These are phyloP conservation scores for Drosophila orosa DNA, from an alignment of 1,140 invertebrate species.

Conservation along the genomic window DNA sequence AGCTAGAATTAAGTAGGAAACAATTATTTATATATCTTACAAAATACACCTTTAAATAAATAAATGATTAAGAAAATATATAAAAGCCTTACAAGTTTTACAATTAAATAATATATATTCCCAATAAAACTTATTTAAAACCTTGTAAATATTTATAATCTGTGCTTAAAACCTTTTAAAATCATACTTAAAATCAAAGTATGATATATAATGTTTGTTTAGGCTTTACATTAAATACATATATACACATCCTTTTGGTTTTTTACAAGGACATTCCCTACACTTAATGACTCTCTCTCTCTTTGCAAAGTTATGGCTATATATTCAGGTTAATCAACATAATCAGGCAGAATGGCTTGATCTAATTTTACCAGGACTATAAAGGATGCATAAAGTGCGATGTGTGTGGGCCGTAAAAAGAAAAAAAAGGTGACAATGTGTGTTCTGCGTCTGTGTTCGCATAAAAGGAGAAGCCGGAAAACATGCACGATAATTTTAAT, in stretches of 20 bases:
- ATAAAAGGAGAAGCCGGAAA: slow-evolving; percentile 21
- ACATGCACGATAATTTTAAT: slow-evolving; percentile 73
- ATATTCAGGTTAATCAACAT: slow-evolving; percentile 32
- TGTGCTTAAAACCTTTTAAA: background rate
- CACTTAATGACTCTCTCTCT: background rate
- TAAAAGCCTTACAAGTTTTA: no score
- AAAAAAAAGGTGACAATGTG: slow-evolving; percentile 39
- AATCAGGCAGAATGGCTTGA: slow-evolving; percentile 31
- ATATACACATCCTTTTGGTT: background rate
- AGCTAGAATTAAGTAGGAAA: background rate
- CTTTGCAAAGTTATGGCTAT: background rate
- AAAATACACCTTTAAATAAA: background rate
- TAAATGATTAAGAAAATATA: no score
- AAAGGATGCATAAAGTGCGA: slow-evolving; percentile 21
- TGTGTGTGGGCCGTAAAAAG: slow-evolving; percentile 27
- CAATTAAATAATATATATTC: no score
- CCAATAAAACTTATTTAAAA: no score
- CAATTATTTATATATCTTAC: no score
- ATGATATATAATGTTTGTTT: background rate
- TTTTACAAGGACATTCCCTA: background rate
- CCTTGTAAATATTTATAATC: background rate
- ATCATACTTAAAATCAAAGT: background rate
- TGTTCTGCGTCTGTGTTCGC: background rate
- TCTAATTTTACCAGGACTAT: slow-evolving; percentile 39
- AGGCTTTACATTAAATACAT: slow-evolving; percentile 5